Evolutionary conservation across 1,140 invertebrate genomes (phyloP).

Genomic region (Plodia interpunctella): DNA sequence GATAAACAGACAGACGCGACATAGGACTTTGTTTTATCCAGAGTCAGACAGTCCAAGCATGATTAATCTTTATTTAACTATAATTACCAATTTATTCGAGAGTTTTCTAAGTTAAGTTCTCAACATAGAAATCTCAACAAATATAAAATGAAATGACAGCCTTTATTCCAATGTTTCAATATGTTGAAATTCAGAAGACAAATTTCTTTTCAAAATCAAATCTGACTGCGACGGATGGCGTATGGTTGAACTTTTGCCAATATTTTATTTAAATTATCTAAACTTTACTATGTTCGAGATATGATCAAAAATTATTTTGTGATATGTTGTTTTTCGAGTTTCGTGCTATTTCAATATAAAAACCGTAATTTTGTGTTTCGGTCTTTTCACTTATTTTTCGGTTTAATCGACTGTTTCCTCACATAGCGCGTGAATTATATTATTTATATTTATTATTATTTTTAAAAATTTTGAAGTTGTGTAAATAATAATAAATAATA

Average conservation of each 20-base stretch:
- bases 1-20: too few species aligned
- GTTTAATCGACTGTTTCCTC: too few species aligned
- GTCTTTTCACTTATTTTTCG: too few species aligned
- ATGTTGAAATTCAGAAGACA: slow-evolving; percentile 31
- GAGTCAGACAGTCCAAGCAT: too few species aligned
- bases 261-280: slow-evolving; percentile 48
- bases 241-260: slow-evolving; percentile 45
- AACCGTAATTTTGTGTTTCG: too few species aligned
- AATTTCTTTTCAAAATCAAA: slow-evolving; percentile 50
- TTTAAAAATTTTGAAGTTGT: too few species aligned
- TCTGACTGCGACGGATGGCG: slow-evolving; percentile 33
- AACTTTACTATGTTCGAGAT: slow-evolving; percentile 34
- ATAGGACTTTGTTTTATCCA: too few species aligned
- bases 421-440: too few species aligned
- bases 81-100: neutral
- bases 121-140: neutral
- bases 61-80: too few species aligned
- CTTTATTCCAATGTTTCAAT: slow-evolving; percentile 24
- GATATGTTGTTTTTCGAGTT: slow-evolving; percentile 19
- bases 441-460: too few species aligned
- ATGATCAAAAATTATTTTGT: slow-evolving; percentile 20
- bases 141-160: neutral
- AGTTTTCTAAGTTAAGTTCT: neutral
- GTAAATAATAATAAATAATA: too few species aligned
- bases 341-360: too few species aligned